phyloP scores from a whole-genome alignment of 2,113 vertebrate genomes.

The Hippopotamus amphibius region DNA sequence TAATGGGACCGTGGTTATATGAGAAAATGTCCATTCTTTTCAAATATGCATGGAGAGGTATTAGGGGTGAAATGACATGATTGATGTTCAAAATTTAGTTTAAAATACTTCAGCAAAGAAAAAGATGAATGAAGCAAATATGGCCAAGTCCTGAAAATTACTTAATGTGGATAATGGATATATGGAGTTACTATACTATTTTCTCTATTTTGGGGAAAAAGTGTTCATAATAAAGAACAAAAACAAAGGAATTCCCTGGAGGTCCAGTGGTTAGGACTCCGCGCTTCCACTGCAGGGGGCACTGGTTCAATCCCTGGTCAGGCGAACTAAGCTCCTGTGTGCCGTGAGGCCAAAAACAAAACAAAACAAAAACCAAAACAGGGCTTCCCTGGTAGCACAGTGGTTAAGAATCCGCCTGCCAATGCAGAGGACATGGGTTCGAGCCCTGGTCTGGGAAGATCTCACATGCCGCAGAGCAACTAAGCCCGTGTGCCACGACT shows the following conservation, averaged over 20 bases:
- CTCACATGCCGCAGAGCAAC: too few relatives aligned
- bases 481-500: too few relatives aligned
- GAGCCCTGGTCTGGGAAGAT: too few relatives aligned
- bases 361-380: too few relatives aligned
- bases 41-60: not conserved
- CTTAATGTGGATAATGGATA: constrained; percentile 25
- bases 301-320: too few relatives aligned
- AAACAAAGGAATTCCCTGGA: not conserved
- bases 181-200: not conserved
- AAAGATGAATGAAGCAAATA: constrained; percentile 41
- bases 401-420: too few relatives aligned
- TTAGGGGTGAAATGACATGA: constrained; percentile 34
- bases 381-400: too few relatives aligned
- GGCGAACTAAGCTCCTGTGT: too few relatives aligned
- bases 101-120: constrained; percentile 23
- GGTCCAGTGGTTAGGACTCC: too few relatives aligned
- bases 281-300: too few relatives aligned
- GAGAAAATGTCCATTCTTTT: constrained; percentile 23
- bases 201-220: not conserved
- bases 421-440: too few relatives aligned
- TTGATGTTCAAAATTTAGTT: constrained; percentile 48
- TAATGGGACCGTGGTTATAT: constrained; percentile 38
- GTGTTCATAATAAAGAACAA: constrained; percentile 51
- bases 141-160: not conserved
- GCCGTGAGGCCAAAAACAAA: too few relatives aligned